Evolutionary conservation across 2,797 vertebrate genomes (phyloP).

Genomic region (Mastacembelus armatus): DNA sequence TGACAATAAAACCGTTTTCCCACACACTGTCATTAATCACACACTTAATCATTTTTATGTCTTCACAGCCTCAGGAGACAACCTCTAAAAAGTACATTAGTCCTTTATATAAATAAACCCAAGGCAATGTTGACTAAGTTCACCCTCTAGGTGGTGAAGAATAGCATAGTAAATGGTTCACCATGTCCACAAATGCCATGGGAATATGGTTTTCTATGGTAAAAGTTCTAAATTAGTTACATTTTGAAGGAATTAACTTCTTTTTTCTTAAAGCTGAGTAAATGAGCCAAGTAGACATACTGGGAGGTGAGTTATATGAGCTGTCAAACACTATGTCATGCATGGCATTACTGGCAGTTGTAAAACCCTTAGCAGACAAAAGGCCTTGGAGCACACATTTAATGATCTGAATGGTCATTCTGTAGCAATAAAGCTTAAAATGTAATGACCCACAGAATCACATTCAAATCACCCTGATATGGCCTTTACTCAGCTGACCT

Average conservation of each 20-base stretch:
- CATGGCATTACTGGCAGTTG: background rate
- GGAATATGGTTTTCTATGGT: background rate
- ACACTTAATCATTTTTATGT: too few species aligned
- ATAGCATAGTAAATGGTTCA: background rate
- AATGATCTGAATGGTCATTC: background rate
- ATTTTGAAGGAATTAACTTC: background rate
- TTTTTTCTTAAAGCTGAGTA: background rate
- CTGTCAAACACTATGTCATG: background rate
- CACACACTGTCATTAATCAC: too few species aligned
- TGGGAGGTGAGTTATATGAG: background rate
- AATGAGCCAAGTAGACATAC: background rate
- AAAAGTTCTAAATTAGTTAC: background rate
- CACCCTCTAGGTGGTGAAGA: background rate
- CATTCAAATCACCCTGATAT: background rate
- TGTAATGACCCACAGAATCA: background rate
- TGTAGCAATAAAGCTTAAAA: background rate
- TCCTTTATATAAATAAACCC: background rate
- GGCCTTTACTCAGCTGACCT: background rate
- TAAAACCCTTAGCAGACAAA: background rate
- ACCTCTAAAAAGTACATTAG: background rate
- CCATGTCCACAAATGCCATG: slow-evolving; percentile 4
- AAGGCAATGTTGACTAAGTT: background rate
- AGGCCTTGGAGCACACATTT: background rate
- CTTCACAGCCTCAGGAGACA: background rate
- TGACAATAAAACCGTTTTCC: slow-evolving; percentile 73